Evolutionary conservation across 1,140 invertebrate genomes (phyloP), one percentile per base, ranked within the genome.

Genomic region (Heliconius hewitsoni): DNA sequence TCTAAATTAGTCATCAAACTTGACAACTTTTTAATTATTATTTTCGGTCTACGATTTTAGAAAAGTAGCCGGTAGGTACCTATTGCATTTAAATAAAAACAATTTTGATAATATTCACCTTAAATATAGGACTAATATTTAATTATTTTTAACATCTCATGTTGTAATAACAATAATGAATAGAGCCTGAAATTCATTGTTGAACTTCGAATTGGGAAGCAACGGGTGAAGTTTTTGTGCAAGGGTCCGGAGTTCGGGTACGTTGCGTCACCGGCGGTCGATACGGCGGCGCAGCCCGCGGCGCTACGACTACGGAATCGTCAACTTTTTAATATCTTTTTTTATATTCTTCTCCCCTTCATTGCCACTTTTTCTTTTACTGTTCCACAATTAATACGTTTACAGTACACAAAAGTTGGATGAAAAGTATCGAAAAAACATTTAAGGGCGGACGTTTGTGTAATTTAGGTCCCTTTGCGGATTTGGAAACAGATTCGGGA

Each of bases 181-280:
- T 30, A 77, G 57, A 27, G 66, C 9, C 46, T 52, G 37, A 72
- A 73, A 55, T 72, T 27, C 46, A 77, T 72, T 77, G 66, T 77
- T 42, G 37, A 74, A 30, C 66, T 72, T 30, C 50, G 60, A 37
- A 81, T 81, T 81, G n/a, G 46, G 72, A 55, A 77, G 57, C 30
- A 81, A 73, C 55, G 46, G 52, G 52, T 76, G 73, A 80, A 84
- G 66, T 76, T 79, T 79, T 79, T 77, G 76, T 80, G 82, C 76
- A 80, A 84, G 77, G 80, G 80, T 78, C 79, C 39, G 42, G 55
- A 72, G 77, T 74, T 77, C 73, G 78, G 74, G 70, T 72, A 78
- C 30, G 76, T 84, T 81, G 78, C 84, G 82, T 85, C 82, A 85
- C 79, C 42, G 71, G 71, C 82, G 83, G 83, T 86, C 85, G 85